Base-by-base conservation (phyloP, 2,888 invertebrate genomes). In the Hypolimnas misippus region DNA sequence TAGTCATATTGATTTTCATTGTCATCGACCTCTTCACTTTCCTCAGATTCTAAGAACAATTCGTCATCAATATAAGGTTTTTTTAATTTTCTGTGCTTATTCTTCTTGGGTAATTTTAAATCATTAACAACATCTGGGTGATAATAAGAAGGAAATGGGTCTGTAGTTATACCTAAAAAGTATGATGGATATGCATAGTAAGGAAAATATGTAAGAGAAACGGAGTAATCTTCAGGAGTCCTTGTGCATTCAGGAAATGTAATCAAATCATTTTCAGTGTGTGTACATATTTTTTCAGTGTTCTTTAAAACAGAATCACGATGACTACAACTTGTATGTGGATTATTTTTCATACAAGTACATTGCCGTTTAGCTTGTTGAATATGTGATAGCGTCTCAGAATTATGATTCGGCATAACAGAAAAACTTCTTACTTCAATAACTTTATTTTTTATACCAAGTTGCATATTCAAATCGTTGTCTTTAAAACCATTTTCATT, bases 371-470 rank as follows among this genome's bases (percentile, higher is more conserved):
- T 63, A 10, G 55, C 57, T 49, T 62, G 60, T 16, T 46, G 49
- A 54, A 46, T 38, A 14, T 55, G 31, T 44, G 58, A 55, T 16
- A 59, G 16, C 2, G 56, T 62, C 29, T 35, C 33, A 7, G 17
- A 55, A 10, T 59, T 49, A 6, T 55, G 50, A 56, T 53, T 19
- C 40, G 52, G 50, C 35, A 17, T 7, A 6, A n/a, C 29, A 7
- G 50, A 60, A n/a, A 88, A 78, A 73, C 87, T 89, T 74, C 87
- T 81, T 25, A 86, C 72, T 56, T 77, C 86, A 16, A 88, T 68
- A 57, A 80, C 68, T 79, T 87, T 88, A 53, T 76, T 68, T 59
- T 74, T 71, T 33, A 66, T 60, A 54, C 63, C 55, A 62, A 67
- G 0, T 21, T 46, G 19, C 68, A 17, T 69, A 62, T 62, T 56